Conservation (phyloP, 2,797 vertebrate genomes). For the Acanthornis magna region DNA sequence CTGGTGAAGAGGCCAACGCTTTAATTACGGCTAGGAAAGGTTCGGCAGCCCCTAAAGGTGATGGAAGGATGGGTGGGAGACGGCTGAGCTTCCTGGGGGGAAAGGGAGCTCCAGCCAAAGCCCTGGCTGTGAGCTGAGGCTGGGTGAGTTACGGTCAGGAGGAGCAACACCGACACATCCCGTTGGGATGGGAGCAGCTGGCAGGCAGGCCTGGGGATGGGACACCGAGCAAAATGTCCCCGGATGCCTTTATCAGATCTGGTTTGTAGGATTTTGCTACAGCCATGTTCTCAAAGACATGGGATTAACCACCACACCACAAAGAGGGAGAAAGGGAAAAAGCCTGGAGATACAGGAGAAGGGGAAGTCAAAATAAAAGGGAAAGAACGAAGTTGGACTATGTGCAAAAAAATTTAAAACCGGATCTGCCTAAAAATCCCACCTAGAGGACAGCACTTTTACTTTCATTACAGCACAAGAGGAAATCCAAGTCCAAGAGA, state of each 20-base stretch:
- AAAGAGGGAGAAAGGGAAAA: not conserved
- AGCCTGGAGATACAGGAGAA: not conserved
- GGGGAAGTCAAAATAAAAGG: not conserved
- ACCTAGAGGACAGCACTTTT: not conserved
- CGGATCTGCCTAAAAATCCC: not conserved
- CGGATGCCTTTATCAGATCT: not conserved
- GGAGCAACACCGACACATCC: not conserved
- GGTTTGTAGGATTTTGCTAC: accelerated
- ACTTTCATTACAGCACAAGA: not conserved
- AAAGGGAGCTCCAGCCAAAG: not conserved
- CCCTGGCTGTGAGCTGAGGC: accelerated
- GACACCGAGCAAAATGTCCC: not conserved
- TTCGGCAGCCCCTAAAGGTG: not conserved
- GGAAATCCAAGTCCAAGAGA: not conserved
- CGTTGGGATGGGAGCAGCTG: not conserved
- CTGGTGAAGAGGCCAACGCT: not conserved
- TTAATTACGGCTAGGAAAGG: not conserved
- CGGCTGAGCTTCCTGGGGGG: not conserved
- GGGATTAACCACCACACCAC: not conserved
- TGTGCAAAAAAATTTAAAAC: not conserved
- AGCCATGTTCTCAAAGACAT: accelerated
- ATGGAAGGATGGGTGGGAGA: not conserved
- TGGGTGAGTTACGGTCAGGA: not conserved
- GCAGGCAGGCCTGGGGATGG: not conserved
- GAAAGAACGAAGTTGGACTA: not conserved